Conservation (phyloP, 2,888 invertebrate species). For the Prosapia bicincta region DNA sequence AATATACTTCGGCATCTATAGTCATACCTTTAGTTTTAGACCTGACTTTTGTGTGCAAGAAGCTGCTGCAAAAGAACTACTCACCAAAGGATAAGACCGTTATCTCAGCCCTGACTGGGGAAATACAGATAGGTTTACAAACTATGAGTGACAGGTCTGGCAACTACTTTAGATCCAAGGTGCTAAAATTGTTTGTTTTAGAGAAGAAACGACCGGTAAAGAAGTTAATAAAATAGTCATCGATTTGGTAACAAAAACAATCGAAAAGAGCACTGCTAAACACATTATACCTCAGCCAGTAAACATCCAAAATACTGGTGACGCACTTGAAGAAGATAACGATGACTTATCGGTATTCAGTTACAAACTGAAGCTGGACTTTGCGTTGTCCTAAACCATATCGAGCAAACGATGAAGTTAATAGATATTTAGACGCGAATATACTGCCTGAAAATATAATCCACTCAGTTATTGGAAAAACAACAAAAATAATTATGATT, state of each 20-base stretch:
- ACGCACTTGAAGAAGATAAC: neutral
- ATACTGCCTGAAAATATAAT: conserved; percentile 26
- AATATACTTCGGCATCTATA: neutral
- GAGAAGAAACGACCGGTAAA: neutral
- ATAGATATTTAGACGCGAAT: conserved; percentile 33
- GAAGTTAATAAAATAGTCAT: conserved; percentile 13
- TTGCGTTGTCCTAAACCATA: conserved; percentile 23
- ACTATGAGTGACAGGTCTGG: conserved; percentile 3
- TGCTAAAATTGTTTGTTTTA: conserved; percentile 12
- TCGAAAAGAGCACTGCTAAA: neutral
- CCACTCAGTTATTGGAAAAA: conserved; percentile 37
- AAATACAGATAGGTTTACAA: neutral
- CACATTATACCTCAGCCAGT: too few relatives aligned
- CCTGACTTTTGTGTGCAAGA: neutral
- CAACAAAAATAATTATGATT: conserved; percentile 33
- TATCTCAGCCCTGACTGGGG: neutral
- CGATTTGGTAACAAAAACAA: neutral
- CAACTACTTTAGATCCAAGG: conserved; percentile 6
- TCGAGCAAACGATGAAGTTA: conserved; percentile 31
- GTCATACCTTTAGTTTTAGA: neutral
- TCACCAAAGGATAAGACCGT: neutral
- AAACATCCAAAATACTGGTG: too few relatives aligned
- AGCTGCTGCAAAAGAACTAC: neutral
- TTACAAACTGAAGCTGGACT: conserved; percentile 9
- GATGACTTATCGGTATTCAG: conserved; percentile 24